phyloP scores from a whole-genome alignment of 92 coral and sea anemone genomes.

The Epizoanthus illoricatus region DNA sequence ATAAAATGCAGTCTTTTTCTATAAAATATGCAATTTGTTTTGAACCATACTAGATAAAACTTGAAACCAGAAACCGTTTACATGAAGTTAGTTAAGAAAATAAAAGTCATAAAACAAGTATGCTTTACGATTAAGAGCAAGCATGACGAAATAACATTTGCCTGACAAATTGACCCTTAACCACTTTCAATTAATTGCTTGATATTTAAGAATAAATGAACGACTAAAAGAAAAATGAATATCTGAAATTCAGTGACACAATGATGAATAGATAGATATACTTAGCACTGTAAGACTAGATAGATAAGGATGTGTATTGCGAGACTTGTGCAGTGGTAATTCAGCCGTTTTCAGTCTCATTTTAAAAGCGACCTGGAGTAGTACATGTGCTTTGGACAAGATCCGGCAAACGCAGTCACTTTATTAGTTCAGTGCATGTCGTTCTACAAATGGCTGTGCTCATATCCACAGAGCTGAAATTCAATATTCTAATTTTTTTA shows the following conservation, averaged over 20 bases:
- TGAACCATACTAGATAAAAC: neutral
- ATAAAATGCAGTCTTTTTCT: neutral
- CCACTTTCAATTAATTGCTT: neutral
- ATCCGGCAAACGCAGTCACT: too few relatives aligned
- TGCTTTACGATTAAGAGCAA: neutral
- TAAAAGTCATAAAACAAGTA: neutral
- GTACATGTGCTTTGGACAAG: too few relatives aligned
- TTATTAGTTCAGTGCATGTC: too few relatives aligned
- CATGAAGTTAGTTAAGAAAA: neutral
- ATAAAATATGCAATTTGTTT: neutral
- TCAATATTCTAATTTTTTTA: too few relatives aligned
- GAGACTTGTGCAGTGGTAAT: neutral
- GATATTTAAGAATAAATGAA: neutral
- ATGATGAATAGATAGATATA: neutral
- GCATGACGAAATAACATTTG: slow-evolving; percentile 20
- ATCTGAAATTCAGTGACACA: neutral
- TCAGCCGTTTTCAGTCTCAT: too few relatives aligned
- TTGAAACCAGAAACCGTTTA: neutral
- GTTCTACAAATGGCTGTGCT: too few relatives aligned
- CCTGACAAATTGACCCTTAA: slow-evolving; percentile 38
- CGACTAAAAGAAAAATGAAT: neutral
- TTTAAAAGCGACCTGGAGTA: too few relatives aligned
- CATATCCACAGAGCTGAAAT: too few relatives aligned
- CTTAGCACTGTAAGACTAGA: too few relatives aligned
- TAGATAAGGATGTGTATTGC: neutral